Evolutionary conservation across 2,113 vertebrate species (phyloP).

Genomic region (Myotis brandtii): DNA sequence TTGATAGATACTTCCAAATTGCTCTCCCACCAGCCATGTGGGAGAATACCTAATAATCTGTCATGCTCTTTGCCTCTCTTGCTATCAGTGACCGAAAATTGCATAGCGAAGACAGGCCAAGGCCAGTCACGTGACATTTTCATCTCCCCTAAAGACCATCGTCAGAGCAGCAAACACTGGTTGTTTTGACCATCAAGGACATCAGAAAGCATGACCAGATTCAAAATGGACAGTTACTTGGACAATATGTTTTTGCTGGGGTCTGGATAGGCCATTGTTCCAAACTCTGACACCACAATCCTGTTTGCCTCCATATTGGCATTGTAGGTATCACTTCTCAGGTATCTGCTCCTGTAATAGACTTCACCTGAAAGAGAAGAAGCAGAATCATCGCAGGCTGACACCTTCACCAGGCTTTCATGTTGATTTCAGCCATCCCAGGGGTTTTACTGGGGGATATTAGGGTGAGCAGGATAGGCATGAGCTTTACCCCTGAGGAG

Average conservation of each 20-base stretch:
- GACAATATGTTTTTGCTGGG: conserved; percentile 97
- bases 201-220: not conserved
- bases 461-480: not conserved
- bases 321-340: conserved; percentile 93
- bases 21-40: not conserved
- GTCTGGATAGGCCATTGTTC: conserved; percentile 96
- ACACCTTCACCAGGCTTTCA: not conserved
- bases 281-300: conserved; percentile 96
- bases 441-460: not conserved
- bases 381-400: not conserved
- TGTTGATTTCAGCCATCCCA: not conserved
- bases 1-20: not conserved
- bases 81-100: not conserved
- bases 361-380: conserved; percentile 90
- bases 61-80: not conserved
- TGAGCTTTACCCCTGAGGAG: not conserved
- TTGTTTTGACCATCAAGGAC: not conserved
- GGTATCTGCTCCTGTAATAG: conserved; percentile 94
- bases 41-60: not conserved
- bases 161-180: not conserved
- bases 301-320: conserved; percentile 91
- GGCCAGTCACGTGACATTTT: fast-evolving
- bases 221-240: conserved; percentile 87
- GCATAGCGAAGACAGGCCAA: fast-evolving
- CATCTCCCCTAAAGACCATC: not conserved